These are phyloP conservation scores for Axis porcinus DNA, from an alignment of 2,113 vertebrate genomes.

Conservation along the genomic window DNA sequence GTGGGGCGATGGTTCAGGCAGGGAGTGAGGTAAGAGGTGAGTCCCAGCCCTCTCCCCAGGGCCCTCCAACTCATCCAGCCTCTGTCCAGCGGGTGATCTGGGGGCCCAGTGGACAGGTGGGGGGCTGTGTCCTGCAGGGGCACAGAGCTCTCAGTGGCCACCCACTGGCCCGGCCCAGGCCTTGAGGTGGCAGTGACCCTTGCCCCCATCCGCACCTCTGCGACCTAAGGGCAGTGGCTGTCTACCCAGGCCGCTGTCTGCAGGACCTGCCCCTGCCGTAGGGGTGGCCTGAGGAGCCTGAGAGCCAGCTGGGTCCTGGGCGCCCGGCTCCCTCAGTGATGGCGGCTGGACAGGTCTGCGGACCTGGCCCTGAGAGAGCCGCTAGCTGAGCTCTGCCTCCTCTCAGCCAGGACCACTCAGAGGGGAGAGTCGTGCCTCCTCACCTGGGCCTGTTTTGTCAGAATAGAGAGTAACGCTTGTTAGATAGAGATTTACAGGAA, in stretches of 20 bases:
- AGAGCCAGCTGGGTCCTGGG: neutral
- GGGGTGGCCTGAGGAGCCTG: neutral
- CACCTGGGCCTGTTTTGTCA: neutral
- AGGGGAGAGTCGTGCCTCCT: neutral
- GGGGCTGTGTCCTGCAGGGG: neutral
- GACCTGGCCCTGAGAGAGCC: neutral
- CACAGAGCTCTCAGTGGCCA: neutral
- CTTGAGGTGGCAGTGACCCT: neutral
- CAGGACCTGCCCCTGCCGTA: neutral
- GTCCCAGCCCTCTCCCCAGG: neutral
- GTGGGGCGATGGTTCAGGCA: neutral
- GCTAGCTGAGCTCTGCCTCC: neutral
- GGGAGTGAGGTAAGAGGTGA: neutral
- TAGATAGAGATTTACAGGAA: neutral
- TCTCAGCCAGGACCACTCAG: neutral
- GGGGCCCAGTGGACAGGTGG: neutral
- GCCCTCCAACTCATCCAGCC: neutral
- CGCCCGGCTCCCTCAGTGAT: neutral
- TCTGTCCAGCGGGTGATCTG: neutral
- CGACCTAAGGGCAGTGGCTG: accelerated
- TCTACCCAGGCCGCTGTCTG: neutral
- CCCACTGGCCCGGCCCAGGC: neutral
- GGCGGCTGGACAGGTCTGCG: neutral
- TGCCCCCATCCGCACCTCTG: neutral
- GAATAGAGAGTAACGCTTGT: neutral